Evolutionary conservation across 2,113 vertebrate genomes (phyloP), one percentile per base, ranked within the genome.

Genomic region (Seriola quinqueradiata): DNA sequence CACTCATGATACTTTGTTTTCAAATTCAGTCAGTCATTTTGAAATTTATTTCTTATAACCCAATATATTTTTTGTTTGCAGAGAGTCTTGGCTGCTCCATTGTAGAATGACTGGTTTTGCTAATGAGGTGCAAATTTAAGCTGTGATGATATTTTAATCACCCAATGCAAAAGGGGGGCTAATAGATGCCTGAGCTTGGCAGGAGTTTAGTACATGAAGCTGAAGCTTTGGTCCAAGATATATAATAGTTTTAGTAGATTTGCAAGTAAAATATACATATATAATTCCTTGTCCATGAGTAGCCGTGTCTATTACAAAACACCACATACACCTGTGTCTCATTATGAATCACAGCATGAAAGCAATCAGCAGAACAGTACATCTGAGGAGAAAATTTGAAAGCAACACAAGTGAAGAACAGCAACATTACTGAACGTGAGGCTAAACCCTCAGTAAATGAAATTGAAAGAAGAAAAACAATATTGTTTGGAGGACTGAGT

Each of bases 71-170:
- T 81, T 77, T 88, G 54, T 72, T 87, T 74, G 13, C 28, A 54
- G 28, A 75, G 48, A 71, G 11, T 77, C 54, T 44, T 60, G 40
- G 54, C 54, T 81, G 44, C 74, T 69, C 8, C 11, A 52, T 70
- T 89, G 42, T 80, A 36, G 71, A 85, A 71, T 79, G 58, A 70
- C 66, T 48, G 63, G 19, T 60, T 85, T 81, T 84, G 19, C 75
- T 84, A 87, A 87, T 85, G 78, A 88, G 82, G 68, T 87, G 38
- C 50, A 87, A 79, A 93, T 89, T 87, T 82, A 76, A 70, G 50
- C 65, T 63, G 70, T 88, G 82, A 88, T 92, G 82, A 83, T 83
- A 80, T 90, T 90, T 92, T 91, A 92, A 90, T 87, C 77, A 86
- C 70, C 79, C 61, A n/a, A 9, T 59, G 58, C 60, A 68, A 64